Conservation (phyloP, 2,113 vertebrate genomes). For the Carettochelys insculpta region DNA sequence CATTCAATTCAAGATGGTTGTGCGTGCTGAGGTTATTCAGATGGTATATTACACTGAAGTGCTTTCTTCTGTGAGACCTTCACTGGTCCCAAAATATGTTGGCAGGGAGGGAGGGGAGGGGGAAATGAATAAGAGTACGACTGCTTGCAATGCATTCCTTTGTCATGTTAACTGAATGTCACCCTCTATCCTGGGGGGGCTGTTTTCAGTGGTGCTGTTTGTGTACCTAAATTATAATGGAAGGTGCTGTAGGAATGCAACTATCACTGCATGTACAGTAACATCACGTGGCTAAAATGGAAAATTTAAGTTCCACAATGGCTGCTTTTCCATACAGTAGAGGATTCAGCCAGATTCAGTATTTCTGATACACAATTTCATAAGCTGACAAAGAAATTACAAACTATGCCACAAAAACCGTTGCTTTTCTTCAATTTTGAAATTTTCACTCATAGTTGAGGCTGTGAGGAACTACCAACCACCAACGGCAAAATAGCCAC, state of each 20-base stretch:
- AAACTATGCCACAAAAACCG: neutral
- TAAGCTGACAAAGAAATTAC: slow-evolving; percentile 30
- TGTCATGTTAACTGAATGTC: neutral
- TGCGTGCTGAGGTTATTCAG: slow-evolving; percentile 1
- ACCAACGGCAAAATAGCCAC: slow-evolving; percentile 35
- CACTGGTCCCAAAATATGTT: slow-evolving; percentile 2
- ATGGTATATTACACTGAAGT: neutral
- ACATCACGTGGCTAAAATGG: neutral
- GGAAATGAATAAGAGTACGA: neutral
- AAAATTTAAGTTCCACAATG: neutral
- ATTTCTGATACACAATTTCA: neutral
- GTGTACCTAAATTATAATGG: neutral
- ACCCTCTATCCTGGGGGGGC: neutral
- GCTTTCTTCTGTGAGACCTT: slow-evolving; percentile 38
- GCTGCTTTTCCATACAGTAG: neutral
- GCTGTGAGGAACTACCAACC: slow-evolving; percentile 13
- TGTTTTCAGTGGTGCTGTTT: neutral
- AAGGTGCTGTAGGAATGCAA: neutral
- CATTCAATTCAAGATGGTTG: neutral
- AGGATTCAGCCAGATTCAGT: neutral
- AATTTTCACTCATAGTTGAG: slow-evolving; percentile 37
- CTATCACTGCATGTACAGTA: neutral
- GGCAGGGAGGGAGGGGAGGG: too few relatives aligned
- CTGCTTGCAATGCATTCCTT: neutral
- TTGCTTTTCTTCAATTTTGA: slow-evolving; percentile 36